Conservation (phyloP, 2,888 invertebrate genomes). For the Lissonota sp. region DNA sequence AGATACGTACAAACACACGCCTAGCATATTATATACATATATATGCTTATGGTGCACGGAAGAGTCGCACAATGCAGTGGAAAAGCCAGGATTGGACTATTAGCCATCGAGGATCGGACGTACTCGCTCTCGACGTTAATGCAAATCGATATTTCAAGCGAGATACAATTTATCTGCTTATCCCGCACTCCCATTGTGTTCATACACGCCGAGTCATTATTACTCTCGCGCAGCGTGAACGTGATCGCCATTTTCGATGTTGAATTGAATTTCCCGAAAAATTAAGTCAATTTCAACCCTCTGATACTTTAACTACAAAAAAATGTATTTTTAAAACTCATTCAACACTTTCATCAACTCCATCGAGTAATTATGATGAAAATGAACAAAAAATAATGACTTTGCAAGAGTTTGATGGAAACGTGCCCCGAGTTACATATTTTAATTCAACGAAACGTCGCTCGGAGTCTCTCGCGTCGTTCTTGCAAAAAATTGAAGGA, state of each 20-base stretch:
- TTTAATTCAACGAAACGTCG: slow-evolving; percentile 53
- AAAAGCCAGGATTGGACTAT: slow-evolving; percentile 41
- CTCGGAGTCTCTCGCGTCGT: slow-evolving; percentile 19
- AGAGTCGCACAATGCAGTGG: slow-evolving; percentile 18
- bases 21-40: slow-evolving; percentile 2
- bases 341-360: no score
- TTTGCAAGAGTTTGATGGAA: neutral
- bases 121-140: slow-evolving; percentile 37
- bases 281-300: no score
- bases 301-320: no score
- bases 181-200: neutral
- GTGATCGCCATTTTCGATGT: no score
- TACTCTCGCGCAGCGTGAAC: neutral
- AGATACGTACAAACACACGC: neutral
- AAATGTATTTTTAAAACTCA: no score
- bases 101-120: slow-evolving; percentile 38
- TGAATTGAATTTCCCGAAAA: no score
- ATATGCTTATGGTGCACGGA: neutral
- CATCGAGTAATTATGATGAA: no score
- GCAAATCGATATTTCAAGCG: slow-evolving; percentile 61
- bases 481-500: slow-evolving; percentile 1
- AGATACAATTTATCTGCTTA: slow-evolving; percentile 55
- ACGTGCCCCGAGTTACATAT: slow-evolving; percentile 36
- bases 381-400: neutral
- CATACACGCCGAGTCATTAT: slow-evolving; percentile 8